These are phyloP conservation scores for Lucinisca nassula DNA, from an alignment of 2,888 invertebrate genomes.

Conservation along the genomic window DNA sequence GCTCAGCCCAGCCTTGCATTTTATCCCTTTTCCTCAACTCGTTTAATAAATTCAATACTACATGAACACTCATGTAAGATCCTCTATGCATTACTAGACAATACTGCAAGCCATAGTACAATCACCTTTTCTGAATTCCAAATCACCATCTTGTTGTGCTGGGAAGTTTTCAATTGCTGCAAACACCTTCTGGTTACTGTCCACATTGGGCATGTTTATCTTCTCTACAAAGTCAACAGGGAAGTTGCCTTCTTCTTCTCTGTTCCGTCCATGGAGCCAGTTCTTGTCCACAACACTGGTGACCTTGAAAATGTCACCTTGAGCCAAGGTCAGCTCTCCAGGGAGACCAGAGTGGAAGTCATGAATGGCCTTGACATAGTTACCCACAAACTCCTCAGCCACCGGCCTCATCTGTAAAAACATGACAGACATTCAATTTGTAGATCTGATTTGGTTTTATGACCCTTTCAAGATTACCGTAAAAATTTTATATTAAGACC, in stretches of 20 bases:
- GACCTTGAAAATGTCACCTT: constrained; percentile 83
- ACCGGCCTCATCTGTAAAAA: constrained; percentile 79
- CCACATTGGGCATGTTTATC: constrained; percentile 76
- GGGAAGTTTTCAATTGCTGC: constrained; percentile 82
- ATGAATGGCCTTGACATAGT: constrained; percentile 83
- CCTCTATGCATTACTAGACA: no score
- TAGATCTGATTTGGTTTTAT: no score
- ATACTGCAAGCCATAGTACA: no score
- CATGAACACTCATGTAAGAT: no score
- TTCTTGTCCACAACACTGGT: constrained; percentile 82
- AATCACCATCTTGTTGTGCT: constrained; percentile 82
- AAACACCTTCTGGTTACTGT: constrained; percentile 82
- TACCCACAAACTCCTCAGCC: constrained; percentile 78
- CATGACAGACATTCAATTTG: no score
- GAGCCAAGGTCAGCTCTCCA: constrained; percentile 81
- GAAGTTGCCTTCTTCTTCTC: constrained; percentile 81
- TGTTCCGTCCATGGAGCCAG: constrained; percentile 82
- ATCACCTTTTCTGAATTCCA: constrained; percentile 85
- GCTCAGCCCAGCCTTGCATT: no score
- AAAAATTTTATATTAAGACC: neutral
- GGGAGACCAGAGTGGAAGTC: constrained; percentile 81
- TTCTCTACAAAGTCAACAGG: constrained; percentile 84
- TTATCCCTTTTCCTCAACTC: no score
- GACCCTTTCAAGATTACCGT: no score
- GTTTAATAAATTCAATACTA: no score